Evolutionary conservation across 2,113 vertebrate species (phyloP), one percentile per base, ranked within the genome.

Genomic region (Galemys pyrenaicus): DNA sequence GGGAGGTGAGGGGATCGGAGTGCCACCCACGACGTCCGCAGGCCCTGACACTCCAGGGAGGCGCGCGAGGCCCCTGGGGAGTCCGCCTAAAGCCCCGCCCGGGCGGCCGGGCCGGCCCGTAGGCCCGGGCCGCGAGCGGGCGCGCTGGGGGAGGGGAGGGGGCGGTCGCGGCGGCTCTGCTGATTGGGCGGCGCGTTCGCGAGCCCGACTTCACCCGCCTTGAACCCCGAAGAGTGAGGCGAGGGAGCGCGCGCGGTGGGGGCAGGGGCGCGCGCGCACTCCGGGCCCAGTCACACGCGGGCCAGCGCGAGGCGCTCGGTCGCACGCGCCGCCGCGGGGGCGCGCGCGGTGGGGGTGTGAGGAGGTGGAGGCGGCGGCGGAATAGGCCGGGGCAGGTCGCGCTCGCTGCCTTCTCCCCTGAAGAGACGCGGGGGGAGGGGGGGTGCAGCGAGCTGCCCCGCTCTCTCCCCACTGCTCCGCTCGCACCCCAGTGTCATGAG

Each of bases 211-310:
- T 97, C 97, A 97, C 97, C 97, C 96, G 95, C 95, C 94, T 96
- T 96, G 98, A 97, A 98, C 98, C 97, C 97, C 97, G 84, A 97
- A 97, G 97, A 97, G 92, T 87, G 96, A 95, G 96, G 95, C 84
- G 62, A 51, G 94, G 95, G 97, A 81, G 95, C 96, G 97, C 92
- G 93, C 83, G 93, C 67, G 65, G 91, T 41, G 93, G 94, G 88
- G 89, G 74, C 41, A 85, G 80, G 86, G 84, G 92, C n/a, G 95
- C 80, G 93, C 92, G 95, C 95, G 91, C 97, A 77, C 95, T 77
- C 70, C 30, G 87, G 87, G 89, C 83, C n/a, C 68, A 30, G 87
- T 30, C 89, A 94, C 97, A 96, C 96, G 97, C 96, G 96, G 96
- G 62, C 95, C 87, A 46, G 96, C 81, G 94, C 95, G 82, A 88